phyloP scores from a whole-genome alignment of 2,888 invertebrate genomes.

The Notodonta dromedarius region DNA sequence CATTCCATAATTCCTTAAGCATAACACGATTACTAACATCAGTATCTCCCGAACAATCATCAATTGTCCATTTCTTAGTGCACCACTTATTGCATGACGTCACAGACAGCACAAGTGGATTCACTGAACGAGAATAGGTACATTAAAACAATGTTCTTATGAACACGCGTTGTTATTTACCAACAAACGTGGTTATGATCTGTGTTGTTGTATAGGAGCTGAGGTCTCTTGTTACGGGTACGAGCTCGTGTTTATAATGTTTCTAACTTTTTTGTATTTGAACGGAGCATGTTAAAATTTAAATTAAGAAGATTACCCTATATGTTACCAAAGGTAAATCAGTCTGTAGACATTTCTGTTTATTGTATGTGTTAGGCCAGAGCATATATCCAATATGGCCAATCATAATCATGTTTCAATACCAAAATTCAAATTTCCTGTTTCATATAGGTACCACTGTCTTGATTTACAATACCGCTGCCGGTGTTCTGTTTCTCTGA shows the following conservation, averaged over 20 bases:
- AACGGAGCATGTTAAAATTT: too few relatives aligned
- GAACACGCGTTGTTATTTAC: conserved; percentile 77
- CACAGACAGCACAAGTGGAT: conserved; percentile 68
- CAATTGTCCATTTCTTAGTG: conserved; percentile 41
- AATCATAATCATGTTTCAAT: not conserved
- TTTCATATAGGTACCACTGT: not conserved
- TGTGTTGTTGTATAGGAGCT: conserved; percentile 48
- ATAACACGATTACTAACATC: too few relatives aligned
- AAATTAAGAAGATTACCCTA: too few relatives aligned
- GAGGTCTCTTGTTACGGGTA: conserved; percentile 5
- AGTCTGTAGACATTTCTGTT: too few relatives aligned
- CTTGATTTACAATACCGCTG: conserved; percentile 38
- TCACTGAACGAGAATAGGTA: conserved; percentile 57
- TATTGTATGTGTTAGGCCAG: too few relatives aligned
- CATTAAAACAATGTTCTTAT: conserved; percentile 72
- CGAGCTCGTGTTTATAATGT: too few relatives aligned
- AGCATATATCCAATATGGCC: too few relatives aligned
- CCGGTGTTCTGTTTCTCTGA: conserved; percentile 57
- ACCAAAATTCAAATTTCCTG: not conserved
- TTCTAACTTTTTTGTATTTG: too few relatives aligned
- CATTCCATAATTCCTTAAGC: too few relatives aligned
- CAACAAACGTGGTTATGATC: conserved; percentile 69
- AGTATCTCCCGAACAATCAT: conserved; percentile 10
- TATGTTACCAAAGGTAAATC: too few relatives aligned
- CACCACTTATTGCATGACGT: conserved; percentile 42